These are phyloP conservation scores for Auanema sp. DNA, from an alignment of 2,888 invertebrate species.

Conservation along the genomic window DNA sequence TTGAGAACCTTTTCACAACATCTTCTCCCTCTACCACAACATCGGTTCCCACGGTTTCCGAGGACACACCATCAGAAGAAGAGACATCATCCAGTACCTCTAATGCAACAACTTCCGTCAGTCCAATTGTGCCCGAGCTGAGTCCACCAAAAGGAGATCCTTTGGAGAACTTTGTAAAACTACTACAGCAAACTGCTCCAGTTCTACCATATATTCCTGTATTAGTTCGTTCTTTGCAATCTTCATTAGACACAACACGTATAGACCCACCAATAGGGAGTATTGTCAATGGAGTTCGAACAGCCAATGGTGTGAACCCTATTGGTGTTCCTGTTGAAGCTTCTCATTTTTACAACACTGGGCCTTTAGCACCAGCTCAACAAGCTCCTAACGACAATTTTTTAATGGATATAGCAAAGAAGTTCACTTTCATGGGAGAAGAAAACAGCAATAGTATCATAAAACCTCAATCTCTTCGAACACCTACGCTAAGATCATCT, in stretches of 20 bases:
- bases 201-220: slow-evolving; percentile 48
- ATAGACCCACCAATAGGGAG: neutral
- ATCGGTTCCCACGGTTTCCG: neutral
- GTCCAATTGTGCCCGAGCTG: slow-evolving; percentile 1
- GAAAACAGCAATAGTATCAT: slow-evolving; percentile 4
- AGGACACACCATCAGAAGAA: slow-evolving; percentile 9
- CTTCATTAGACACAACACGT: slow-evolving; percentile 29
- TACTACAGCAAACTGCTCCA: slow-evolving; percentile 47
- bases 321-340: slow-evolving; percentile 22
- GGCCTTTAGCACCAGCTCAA: slow-evolving; percentile 13
- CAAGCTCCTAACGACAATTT: slow-evolving; percentile 6
- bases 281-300: slow-evolving; percentile 7
- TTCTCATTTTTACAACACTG: slow-evolving; percentile 37
- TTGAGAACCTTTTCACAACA: neutral
- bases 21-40: slow-evolving; percentile 13
- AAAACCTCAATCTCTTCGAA: too few species aligned
- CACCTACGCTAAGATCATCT: slow-evolving; percentile 7
- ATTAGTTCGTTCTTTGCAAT: slow-evolving; percentile 37
- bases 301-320: slow-evolving; percentile 3
- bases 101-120: neutral
- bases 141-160: slow-evolving; percentile 25
- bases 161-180: slow-evolving; percentile 43
- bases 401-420: slow-evolving; percentile 30
- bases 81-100: slow-evolving; percentile 6
- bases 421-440: slow-evolving; percentile 28